Base-by-base conservation (phyloP, 2,113 vertebrate genomes). In the Eleginops maclovinus region DNA sequence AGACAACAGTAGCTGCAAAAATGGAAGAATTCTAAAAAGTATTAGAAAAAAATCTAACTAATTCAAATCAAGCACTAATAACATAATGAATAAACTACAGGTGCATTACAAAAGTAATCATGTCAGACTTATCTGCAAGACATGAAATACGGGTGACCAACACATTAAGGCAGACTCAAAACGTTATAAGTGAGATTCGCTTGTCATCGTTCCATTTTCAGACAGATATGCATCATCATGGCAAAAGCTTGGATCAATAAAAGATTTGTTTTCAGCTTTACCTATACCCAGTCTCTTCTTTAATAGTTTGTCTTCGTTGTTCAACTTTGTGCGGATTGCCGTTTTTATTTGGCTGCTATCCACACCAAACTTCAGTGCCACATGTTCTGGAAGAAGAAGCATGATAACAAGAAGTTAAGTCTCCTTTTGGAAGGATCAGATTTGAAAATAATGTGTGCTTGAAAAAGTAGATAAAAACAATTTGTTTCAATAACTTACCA, bases 281-380 rank as follows among this genome's bases (percentile, higher is more conserved):
- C 13, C 67, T 51, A 92, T 62, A 15, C 89, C 92, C 60, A 93
- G 64, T 77, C 93, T 93, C 80, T 93, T 94, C 88, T 94, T 94
- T 55, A 94, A 77, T 58, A 93, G 61, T 84, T 94, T 94, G 81
- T 94, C 93, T 55, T 93, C 93, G 40, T 94, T 94, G 63, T 94
- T 94, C 76, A 94, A 46, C 87, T 93, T 93, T 43, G 91, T 94
- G 26, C 93, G 86, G 72, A 94, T 92, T 7, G 93, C 92, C 3
- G 90, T 89, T 85, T 91, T 92, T 69, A 94, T 91, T 69, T 89
- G 90, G 79, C 89, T 90, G 65, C 67, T 47, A 36, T 94, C 93
- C 4, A 92, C 84, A 0, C 87, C 87, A 7, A 94, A 94, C 73
- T 91, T 93, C n/a, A 21, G 67, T 10, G 71, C 58, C 44, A 93